These are phyloP conservation scores for Sarcophaga subvicina DNA, from an alignment of 2,888 invertebrate species.

Conservation along the genomic window DNA sequence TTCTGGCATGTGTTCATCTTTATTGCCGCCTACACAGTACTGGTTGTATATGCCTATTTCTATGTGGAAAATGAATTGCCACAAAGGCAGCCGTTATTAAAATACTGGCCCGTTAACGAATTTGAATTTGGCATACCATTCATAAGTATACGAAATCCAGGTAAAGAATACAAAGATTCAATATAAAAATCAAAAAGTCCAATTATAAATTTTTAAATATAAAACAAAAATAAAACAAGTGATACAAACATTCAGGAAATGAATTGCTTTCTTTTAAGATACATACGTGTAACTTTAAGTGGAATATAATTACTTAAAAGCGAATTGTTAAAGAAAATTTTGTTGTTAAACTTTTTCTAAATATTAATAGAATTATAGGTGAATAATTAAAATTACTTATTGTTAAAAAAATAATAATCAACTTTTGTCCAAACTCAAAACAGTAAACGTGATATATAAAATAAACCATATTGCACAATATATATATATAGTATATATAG, in stretches of 20 bases:
- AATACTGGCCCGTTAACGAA: constrained; percentile 90
- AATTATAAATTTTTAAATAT: not conserved
- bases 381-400: not conserved
- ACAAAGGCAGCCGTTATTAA: constrained; percentile 87
- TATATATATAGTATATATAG: not conserved
- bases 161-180: constrained; percentile 80
- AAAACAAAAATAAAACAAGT: constrained; percentile 21
- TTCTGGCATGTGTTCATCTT: constrained; percentile 92
- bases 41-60: constrained; percentile 91
- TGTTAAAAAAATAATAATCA: not conserved
- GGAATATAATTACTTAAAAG: constrained; percentile 15
- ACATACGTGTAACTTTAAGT: not conserved
- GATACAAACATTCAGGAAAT: constrained; percentile 63
- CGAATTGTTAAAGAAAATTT: constrained; percentile 11
- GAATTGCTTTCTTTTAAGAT: constrained; percentile 30
- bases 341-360: constrained; percentile 16
- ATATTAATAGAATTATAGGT: not conserved
- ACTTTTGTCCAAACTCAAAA: constrained; percentile 23
- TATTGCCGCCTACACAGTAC: constrained; percentile 89
- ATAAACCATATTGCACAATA: constrained; percentile 49
- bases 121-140: constrained; percentile 91
- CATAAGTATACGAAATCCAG: constrained; percentile 86
- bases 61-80: constrained; percentile 88
- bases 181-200: constrained; percentile 62
- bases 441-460: constrained; percentile 36